Base-by-base conservation (phyloP, 2,797 vertebrate genomes). In the Thaleichthys pacificus region DNA sequence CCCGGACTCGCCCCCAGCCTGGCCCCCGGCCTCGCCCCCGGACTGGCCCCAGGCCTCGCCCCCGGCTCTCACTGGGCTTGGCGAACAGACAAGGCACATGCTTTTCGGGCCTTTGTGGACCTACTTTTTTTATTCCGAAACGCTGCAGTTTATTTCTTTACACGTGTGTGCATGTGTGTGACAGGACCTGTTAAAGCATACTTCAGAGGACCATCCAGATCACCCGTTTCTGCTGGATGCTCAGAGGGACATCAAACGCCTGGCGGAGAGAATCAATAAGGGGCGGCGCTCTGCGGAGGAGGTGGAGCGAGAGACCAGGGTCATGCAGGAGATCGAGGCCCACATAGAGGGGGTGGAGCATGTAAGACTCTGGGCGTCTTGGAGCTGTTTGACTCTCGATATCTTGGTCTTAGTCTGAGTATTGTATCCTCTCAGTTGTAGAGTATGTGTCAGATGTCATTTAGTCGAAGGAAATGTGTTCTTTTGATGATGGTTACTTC, bases 341-440 rank as follows among this genome's bases (percentile, higher is more conserved):
- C 97, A 99, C 88, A 98, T 99, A 0, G 97, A 99, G 82, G 97
- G 97, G 76, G 95, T 99, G 78, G 96, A 98, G 87, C 96, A 98
- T 0, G 97, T 99, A 89, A 0, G 96, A 89, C 42, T 26, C 15
- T 12, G 17, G 47, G 8, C 65, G 11, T 35, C 38, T 47, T 47
- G 42, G 19, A 56, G 19, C 19, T 17, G 19, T 8, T n/a, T 56
- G 17, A 17, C 51, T 1, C 17, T n/a, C 4, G 19, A 2, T 3
- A 47, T 47, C 12, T 47, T 47, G 2, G 35, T 38, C 35, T 1
- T 38, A 3, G 8, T 42, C 9, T 12, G 2, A 42, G 38, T 12
- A 12, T 12, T 2, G 38, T 42, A 42, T 42, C 12, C 38, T 12
- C 38, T 42, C 38, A 12, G 38, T 35, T 35, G 32, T 35, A 35